Base-by-base conservation (phyloP, 2,113 vertebrate genomes). In the Campylomormyrus numenius region DNA sequence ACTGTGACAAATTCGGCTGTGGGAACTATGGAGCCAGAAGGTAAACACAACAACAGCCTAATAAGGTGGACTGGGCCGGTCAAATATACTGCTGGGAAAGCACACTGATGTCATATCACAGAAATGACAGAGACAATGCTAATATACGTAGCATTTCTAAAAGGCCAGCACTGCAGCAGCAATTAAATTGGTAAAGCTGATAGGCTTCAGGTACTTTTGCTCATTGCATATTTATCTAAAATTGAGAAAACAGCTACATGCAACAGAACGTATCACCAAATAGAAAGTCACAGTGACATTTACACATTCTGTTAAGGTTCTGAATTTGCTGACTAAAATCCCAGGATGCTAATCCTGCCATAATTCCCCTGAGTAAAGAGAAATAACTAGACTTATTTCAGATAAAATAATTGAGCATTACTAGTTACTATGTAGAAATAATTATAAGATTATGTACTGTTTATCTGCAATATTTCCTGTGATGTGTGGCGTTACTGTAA, bases 21-120 rank as follows among this genome's bases (percentile, higher is more conserved):
- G 94, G 94, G 42, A 3, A 77, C 0, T 94, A 91, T 4, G 93
- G 93, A 10, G 94, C 92, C 9, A 15, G 5, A 0, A 90, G 94
- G 92, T 92, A 49, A 66, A 9, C 74, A n/a, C 39, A 9, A 52
- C 19, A 80, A 8, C 62, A 24, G 24, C 85, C 58, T 49, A 31
- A n/a, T 49, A 62, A 19, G 42, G 27, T 8, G 5, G 8, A 50
- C 21, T 83, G 27, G 39, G 13, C 31, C 39, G 15, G 50, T 39
- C 83, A 66, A 74, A 56, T 74, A n/a, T 42, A 7, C 35, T 66
- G 11, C n/a, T 42, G 24, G 45, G 49, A 49, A 88, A 27, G 19
- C 42, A n/a, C 48, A 87, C 5, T 35, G 11, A 56, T 19, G 24
- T 17, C 5, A 3, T 19, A 35, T 35, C n/a, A 19, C 50, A 35